phyloP scores from a whole-genome alignment of 2,113 vertebrate genomes.

The Malurus cyaneus region DNA sequence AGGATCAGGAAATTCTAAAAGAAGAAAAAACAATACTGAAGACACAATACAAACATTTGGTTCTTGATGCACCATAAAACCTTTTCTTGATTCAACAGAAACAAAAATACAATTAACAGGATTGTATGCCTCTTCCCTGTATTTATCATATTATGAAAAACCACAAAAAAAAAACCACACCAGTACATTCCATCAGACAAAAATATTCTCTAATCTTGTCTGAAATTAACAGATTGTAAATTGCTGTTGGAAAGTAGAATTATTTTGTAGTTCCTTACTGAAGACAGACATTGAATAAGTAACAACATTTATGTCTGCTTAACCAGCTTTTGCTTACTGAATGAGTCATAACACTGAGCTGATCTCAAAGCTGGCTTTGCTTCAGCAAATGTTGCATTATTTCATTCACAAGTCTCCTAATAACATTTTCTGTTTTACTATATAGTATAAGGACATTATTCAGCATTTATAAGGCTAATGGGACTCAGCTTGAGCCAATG shows the following conservation, averaged over 20 bases:
- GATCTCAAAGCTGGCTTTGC: not conserved
- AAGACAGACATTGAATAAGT: not conserved
- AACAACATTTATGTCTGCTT: not conserved
- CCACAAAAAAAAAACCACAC: not conserved
- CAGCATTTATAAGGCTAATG: not conserved
- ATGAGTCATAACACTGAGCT: constrained; percentile 1
- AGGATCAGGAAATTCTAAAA: not conserved
- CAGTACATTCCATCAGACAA: not conserved
- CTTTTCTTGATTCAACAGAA: not conserved
- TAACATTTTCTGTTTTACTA: not conserved
- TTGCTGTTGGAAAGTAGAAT: not conserved
- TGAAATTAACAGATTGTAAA: not conserved
- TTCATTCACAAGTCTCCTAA: not conserved
- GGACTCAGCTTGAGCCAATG: not conserved
- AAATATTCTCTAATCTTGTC: not conserved
- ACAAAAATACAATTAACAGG: not conserved
- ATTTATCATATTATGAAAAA: not conserved
- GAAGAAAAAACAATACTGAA: not conserved
- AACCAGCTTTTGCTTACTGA: not conserved
- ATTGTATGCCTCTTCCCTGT: not conserved
- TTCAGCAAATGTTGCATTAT: not conserved
- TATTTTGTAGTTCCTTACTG: not conserved
- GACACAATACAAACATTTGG: not conserved
- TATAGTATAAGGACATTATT: not conserved
- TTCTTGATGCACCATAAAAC: not conserved